Percentiles rank a stretch among this genome's conserved stretches.
These are phyloP conservation scores for Popillia japonica DNA, from an alignment of 1,140 invertebrate species.

Conservation along the genomic window DNA sequence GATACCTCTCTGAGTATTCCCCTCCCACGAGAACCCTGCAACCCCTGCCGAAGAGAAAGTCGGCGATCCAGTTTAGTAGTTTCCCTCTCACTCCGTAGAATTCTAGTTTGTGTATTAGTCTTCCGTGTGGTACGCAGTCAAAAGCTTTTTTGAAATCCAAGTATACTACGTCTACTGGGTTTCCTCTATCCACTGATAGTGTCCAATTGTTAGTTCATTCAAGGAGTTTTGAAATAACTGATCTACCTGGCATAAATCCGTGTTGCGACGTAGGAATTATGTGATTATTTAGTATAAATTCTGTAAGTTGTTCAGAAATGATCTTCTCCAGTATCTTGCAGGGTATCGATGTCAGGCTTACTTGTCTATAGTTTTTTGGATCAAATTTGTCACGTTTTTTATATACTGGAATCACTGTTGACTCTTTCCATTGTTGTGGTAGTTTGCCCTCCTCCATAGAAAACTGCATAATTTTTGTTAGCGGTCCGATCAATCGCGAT, in stretches of 20 bases:
- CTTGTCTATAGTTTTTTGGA: too few species aligned
- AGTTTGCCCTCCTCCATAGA: too few species aligned
- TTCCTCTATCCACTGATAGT: not conserved
- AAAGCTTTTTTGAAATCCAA: not conserved
- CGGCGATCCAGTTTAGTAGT: not conserved
- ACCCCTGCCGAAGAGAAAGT: not conserved
- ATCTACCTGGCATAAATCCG: not conserved
- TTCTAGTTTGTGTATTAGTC: not conserved
- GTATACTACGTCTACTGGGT: not conserved
- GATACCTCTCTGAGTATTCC: too few species aligned
- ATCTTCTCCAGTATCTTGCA: too few species aligned
- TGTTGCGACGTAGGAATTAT: not conserved
- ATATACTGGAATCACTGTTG: too few species aligned
- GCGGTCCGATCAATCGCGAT: too few species aligned
- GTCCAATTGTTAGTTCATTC: not conserved
- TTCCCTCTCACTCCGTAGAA: slow-evolving; percentile 3
- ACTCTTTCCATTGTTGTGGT: too few species aligned
- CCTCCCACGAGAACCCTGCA: not conserved
- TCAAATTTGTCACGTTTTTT: too few species aligned
- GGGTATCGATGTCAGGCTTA: too few species aligned
- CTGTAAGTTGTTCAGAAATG: too few species aligned
- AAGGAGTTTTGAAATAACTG: not conserved
- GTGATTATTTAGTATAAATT: too few species aligned
- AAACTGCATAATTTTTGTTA: too few species aligned
- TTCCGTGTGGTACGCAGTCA: not conserved